phyloP scores from a whole-genome alignment of 1,140 invertebrate genomes.

The Ceratosolen fusciceps region DNA sequence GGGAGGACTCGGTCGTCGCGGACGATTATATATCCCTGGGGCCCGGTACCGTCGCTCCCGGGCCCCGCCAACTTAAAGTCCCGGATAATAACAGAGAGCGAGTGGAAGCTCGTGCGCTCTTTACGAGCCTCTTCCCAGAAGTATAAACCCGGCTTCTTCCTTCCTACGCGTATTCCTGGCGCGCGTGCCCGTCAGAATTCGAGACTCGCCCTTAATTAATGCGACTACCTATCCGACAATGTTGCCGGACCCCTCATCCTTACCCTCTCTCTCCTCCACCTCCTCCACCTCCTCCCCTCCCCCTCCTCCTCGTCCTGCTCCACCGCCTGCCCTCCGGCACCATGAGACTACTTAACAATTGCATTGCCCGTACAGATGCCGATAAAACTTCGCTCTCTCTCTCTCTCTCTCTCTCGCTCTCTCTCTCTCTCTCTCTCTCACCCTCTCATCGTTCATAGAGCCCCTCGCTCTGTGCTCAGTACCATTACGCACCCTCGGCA shows the following conservation, averaged over 20 bases:
- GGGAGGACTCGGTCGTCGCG: neutral
- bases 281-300: too few species aligned
- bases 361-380: neutral
- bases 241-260: neutral
- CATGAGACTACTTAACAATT: slow-evolving; percentile 1
- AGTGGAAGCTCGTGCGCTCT: slow-evolving; percentile 63
- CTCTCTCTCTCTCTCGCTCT: too few species aligned
- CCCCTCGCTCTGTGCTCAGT: too few species aligned
- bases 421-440: too few species aligned
- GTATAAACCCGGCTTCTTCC: slow-evolving; percentile 64
- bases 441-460: too few species aligned
- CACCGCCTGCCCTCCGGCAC: too few species aligned
- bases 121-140: slow-evolving; percentile 71
- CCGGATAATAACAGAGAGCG: slow-evolving; percentile 69
- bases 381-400: slow-evolving; percentile 2
- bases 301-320: too few species aligned
- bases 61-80: slow-evolving; percentile 61
- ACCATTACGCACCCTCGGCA: too few species aligned
- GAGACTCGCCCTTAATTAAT: slow-evolving; percentile 31
- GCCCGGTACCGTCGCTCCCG: slow-evolving; percentile 55
- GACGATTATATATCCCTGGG: slow-evolving; percentile 61
- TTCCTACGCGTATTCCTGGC: slow-evolving; percentile 14
- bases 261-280: neutral
- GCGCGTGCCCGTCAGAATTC: slow-evolving; percentile 19
- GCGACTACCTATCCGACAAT: slow-evolving; percentile 13